Conservation (phyloP, 2,113 vertebrate species). For the Trochalopteron elliotii region DNA sequence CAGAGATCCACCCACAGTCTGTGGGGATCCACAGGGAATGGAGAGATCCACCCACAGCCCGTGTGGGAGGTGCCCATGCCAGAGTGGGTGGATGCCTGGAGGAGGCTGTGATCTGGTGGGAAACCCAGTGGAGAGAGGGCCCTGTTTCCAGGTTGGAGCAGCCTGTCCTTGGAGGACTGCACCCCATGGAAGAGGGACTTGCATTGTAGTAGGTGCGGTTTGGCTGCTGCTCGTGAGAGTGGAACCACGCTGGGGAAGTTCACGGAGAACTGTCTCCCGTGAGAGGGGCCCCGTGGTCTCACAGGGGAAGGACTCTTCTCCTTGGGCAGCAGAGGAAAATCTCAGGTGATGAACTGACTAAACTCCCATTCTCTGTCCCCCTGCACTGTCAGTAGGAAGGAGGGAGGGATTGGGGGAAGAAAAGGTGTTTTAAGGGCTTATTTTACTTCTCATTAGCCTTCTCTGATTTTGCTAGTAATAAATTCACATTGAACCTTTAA, state of each 20-base stretch:
- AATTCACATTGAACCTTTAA: neutral
- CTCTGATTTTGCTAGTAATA: neutral
- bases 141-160: neutral
- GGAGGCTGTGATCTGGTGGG: neutral
- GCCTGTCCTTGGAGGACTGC: neutral
- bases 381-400: rapidly evolving
- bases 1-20: neutral
- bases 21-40: rapidly evolving
- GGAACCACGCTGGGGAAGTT: rapidly evolving
- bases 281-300: rapidly evolving
- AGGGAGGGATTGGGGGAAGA: neutral
- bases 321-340: rapidly evolving
- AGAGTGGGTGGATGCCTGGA: rapidly evolving
- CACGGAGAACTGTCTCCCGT: rapidly evolving
- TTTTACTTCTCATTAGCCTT: neutral
- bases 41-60: neutral
- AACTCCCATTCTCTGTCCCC: rapidly evolving
- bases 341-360: rapidly evolving
- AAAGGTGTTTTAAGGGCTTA: neutral
- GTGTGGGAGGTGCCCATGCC: rapidly evolving
- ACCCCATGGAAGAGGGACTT: rapidly evolving
- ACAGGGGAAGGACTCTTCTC: neutral
- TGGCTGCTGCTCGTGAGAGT: rapidly evolving
- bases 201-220: rapidly evolving
- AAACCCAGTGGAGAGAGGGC: neutral